Percentiles rank a stretch among this genome's conserved stretches.
Conservation (phyloP, 2,797 vertebrate genomes). For the Parotocinclus haroldoi region DNA sequence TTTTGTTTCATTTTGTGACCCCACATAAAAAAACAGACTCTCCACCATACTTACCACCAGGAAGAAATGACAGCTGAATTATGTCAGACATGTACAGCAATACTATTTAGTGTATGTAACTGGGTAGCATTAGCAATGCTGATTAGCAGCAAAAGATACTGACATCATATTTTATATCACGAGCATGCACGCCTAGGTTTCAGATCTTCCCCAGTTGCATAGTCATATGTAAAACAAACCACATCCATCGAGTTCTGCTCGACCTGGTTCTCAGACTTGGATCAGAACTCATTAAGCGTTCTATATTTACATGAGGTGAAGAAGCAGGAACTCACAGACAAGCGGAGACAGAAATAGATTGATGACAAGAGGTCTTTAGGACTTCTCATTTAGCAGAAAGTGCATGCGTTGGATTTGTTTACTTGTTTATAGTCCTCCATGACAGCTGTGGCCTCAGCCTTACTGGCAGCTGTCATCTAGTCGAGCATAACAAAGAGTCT, state of each 20-base stretch:
- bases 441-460: conserved; percentile 31
- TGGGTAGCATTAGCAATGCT: conserved; percentile 14
- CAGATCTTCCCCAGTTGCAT: conserved; percentile 48
- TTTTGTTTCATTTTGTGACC: no score
- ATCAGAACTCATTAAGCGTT: no score
- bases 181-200: conserved; percentile 44
- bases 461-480: conserved; percentile 44
- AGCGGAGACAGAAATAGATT: conserved; percentile 22
- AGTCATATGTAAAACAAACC: conserved; percentile 41
- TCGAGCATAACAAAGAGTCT: no score
- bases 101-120: conserved; percentile 4
- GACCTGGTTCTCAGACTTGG: conserved; percentile 6
- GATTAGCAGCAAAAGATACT: conserved; percentile 20
- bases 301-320: conserved; percentile 35
- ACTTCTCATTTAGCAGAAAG: conserved; percentile 55
- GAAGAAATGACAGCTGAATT: not conserved
- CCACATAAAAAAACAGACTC: no score
- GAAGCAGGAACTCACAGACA: conserved; percentile 22
- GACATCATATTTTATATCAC: conserved; percentile 22
- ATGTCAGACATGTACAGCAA: conserved; percentile 7
- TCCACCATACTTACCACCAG: no score
- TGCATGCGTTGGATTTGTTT: conserved; percentile 63
- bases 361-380: conserved; percentile 26
- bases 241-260: not conserved
- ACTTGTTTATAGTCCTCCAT: conserved; percentile 52